Conservation (phyloP, 2,113 vertebrate species). For the Ornithorhynchus anatinus region DNA sequence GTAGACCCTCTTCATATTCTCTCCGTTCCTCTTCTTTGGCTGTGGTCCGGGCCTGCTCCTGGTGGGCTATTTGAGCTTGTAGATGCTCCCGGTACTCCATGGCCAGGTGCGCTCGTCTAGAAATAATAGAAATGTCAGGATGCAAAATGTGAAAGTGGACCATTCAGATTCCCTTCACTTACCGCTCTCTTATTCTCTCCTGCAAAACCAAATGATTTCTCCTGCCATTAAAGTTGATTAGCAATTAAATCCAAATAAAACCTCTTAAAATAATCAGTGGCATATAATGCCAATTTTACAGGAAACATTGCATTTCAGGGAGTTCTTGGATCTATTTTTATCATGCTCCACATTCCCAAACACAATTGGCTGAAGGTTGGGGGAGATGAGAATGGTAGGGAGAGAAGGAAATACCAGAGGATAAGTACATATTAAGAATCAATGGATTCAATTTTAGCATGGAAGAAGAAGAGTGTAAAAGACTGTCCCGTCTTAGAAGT, state of each 20-base stretch:
- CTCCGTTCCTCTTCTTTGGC: slow-evolving; percentile 63
- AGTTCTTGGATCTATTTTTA: background rate
- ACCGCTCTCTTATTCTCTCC: background rate
- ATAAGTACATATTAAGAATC: too few relatives aligned
- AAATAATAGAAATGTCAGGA: background rate
- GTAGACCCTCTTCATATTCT: slow-evolving; percentile 61
- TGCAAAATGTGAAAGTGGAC: background rate
- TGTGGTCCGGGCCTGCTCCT: slow-evolving; percentile 44
- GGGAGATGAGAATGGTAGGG: too few relatives aligned
- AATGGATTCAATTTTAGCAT: too few relatives aligned
- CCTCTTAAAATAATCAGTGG: background rate
- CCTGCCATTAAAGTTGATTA: background rate
- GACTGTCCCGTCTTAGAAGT: too few relatives aligned
- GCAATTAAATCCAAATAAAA: background rate
- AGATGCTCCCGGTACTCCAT: slow-evolving; percentile 76
- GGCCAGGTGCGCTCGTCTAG: slow-evolving; percentile 63
- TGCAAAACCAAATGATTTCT: background rate
- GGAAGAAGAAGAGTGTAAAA: too few relatives aligned
- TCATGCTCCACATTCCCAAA: background rate
- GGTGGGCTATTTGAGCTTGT: slow-evolving; percentile 72
- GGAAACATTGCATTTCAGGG: background rate
- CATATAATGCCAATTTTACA: background rate
- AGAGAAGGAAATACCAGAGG: too few relatives aligned
- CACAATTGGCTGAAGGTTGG: background rate
- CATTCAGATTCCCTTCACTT: background rate